A percentile compares a stretch with the other conserved stretches of the same genome.
Evolutionary conservation across 1,140 invertebrate species (phyloP).

Genomic region (Samia ricini): DNA sequence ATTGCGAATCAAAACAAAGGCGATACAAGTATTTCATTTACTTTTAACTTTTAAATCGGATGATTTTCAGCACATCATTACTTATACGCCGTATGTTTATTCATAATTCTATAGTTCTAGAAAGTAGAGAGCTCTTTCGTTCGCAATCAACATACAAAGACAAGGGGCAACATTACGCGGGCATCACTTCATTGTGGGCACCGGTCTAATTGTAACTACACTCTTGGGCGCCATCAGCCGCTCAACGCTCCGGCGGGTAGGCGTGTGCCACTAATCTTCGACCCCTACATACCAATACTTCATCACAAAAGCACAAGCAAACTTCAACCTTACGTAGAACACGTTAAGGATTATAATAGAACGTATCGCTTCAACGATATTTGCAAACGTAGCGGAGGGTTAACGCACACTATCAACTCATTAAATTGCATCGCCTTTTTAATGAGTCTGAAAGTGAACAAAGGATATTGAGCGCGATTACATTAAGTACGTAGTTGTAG

Average conservation of each 20-base stretch:
- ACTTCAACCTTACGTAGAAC: conserved; percentile 29
- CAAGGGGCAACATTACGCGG: conserved; percentile 71
- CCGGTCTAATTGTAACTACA: conserved; percentile 78
- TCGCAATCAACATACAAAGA: conserved; percentile 76
- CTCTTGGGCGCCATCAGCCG: conserved; percentile 74
- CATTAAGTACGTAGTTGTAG: conserved; percentile 70
- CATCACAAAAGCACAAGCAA: conserved; percentile 34
- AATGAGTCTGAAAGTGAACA: conserved; percentile 78
- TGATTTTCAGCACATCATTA: no score
- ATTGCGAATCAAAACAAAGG: no score
- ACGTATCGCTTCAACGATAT: conserved; percentile 34
- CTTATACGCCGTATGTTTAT: conserved; percentile 10
- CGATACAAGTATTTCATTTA: no score
- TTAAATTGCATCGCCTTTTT: conserved; percentile 78
- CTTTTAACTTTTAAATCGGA: no score
- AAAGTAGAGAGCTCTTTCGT: conserved; percentile 39
- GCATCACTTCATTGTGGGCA: conserved; percentile 76
- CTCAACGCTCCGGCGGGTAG: conserved; percentile 72
- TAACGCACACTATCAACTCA: conserved; percentile 77
- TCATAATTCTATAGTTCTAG: conserved; percentile 16
- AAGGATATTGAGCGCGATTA: conserved; percentile 76
- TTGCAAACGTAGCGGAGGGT: conserved; percentile 70
- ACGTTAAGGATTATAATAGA: conserved; percentile 38
- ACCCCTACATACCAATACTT: conserved; percentile 69
- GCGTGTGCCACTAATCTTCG: conserved; percentile 75